Conservation (phyloP, 2,797 vertebrate species). For the Margarornis squamiger region DNA sequence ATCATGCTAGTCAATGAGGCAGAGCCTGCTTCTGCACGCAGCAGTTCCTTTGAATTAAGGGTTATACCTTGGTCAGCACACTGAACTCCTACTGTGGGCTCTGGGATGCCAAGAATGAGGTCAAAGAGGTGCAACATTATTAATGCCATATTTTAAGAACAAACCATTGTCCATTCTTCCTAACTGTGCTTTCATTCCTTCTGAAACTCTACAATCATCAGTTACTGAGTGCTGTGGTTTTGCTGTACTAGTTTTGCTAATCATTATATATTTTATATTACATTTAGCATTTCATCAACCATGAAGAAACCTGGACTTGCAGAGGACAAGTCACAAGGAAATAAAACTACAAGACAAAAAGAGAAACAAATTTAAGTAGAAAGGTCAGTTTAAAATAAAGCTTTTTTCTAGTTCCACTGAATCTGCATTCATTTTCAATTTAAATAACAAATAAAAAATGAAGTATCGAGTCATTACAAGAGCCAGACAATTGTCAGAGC, state of each 20-base stretch:
- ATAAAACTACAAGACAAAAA: not conserved
- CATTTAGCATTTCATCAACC: not conserved
- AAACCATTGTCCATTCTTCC: not conserved
- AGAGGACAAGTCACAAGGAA: not conserved
- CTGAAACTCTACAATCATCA: not conserved
- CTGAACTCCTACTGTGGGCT: not conserved
- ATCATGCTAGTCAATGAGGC: constrained; percentile 38
- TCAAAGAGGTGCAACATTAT: constrained; percentile 33
- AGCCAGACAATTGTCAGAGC: not conserved
- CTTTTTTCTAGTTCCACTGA: not conserved
- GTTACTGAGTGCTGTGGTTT: not conserved
- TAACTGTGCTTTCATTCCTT: not conserved
- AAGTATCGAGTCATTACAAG: not conserved
- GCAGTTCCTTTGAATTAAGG: constrained; percentile 29
- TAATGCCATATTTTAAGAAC: constrained; percentile 33
- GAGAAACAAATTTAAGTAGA: not conserved
- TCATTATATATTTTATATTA: not conserved
- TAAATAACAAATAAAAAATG: not conserved
- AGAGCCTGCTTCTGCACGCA: constrained; percentile 11
- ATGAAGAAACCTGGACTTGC: not conserved
- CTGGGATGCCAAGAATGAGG: not conserved
- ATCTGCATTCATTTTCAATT: not conserved
- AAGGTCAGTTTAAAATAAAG: not conserved
- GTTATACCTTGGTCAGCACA: constrained; percentile 50
- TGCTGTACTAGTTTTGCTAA: not conserved